Base-by-base conservation (phyloP, 1,140 invertebrate genomes). In the Spodoptera litura region DNA sequence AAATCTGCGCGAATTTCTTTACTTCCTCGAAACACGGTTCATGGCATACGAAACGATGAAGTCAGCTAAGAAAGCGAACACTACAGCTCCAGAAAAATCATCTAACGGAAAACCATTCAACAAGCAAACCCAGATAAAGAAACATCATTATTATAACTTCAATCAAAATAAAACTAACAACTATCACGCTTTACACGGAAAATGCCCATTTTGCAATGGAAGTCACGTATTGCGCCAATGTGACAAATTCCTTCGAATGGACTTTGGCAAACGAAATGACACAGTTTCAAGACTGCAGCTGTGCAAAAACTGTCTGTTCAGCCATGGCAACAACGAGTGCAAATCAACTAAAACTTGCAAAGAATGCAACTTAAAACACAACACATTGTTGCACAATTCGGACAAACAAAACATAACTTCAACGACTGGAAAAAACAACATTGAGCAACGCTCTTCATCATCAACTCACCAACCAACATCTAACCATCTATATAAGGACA, bases 261-360 rank as follows among this genome's bases (percentile, higher is more conserved):
- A 61, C 4, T 2, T 35, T 2, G 4, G 2, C 11, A 27, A 80
- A 58, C 59, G 81, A 49, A 81, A 84, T 56, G 68, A 79, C n/a
- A 84, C 56, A 4, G 78, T 82, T 55, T 72, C 79, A 27, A 86
- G 81, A 80, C 25, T 82, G 20, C 71, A 81, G 15, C 4, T 86
- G 8, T 86, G 81, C 81, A 78, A 84, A 78, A 31, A 31, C 31
- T 31, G 31, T 31, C 4, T 31, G 4, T 2, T 4, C 31, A 31
- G 31, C 4, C 31, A 31, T 5, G 31, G 31, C 31, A 31, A 31
- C 4, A 3, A 31, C 3, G 31, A 31, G 4, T 31, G 31, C 31
- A 31, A 31, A 2, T 31, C 31, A 31, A 31, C 31, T 3, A 31
- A 31, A 31, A 31, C 31, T 31, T 31, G 31, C 31, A 31, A 5